Evolutionary conservation across 2,113 vertebrate genomes (phyloP).

Genomic region (Apodemus sylvaticus): DNA sequence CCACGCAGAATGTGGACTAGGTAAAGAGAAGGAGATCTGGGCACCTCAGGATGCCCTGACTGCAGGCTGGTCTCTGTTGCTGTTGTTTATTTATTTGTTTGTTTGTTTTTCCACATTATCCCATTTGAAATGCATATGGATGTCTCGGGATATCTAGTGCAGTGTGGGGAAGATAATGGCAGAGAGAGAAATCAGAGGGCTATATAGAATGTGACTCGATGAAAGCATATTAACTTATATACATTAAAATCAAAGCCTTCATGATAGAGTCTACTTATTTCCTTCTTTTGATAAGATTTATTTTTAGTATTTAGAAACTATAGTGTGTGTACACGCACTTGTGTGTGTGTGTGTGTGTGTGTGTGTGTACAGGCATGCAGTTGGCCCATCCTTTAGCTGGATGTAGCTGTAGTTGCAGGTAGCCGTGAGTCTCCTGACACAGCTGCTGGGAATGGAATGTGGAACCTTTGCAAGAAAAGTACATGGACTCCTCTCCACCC

Average conservation of each 20-base stretch:
- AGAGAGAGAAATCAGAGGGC: not conserved
- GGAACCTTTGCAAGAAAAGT: not conserved
- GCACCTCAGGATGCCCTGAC: not conserved
- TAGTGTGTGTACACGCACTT: not conserved
- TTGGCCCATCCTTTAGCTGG: not conserved
- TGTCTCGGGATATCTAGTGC: not conserved
- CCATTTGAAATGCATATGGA: not conserved
- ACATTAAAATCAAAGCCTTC: not conserved
- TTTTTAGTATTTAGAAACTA: not conserved
- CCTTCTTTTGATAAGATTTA: not conserved
- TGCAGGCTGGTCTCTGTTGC: not conserved
- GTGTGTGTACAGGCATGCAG: not conserved
- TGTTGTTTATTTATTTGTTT: not conserved
- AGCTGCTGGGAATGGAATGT: not conserved
- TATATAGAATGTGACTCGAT: not conserved
- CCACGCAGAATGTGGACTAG: not conserved
- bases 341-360: not conserved
- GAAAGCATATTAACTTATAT: not conserved
- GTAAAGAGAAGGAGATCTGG: not conserved
- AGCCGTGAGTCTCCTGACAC: not conserved
- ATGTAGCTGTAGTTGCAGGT: not conserved
- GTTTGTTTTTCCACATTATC: not conserved
- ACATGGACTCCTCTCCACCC: not conserved
- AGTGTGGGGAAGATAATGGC: not conserved
- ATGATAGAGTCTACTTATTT: not conserved